A percentile compares a stretch with the other conserved stretches of the same genome.
These are phyloP conservation scores for Scaptodrosophila latifasciaeformis DNA, from an alignment of 2,888 invertebrate genomes.

Conservation along the genomic window DNA sequence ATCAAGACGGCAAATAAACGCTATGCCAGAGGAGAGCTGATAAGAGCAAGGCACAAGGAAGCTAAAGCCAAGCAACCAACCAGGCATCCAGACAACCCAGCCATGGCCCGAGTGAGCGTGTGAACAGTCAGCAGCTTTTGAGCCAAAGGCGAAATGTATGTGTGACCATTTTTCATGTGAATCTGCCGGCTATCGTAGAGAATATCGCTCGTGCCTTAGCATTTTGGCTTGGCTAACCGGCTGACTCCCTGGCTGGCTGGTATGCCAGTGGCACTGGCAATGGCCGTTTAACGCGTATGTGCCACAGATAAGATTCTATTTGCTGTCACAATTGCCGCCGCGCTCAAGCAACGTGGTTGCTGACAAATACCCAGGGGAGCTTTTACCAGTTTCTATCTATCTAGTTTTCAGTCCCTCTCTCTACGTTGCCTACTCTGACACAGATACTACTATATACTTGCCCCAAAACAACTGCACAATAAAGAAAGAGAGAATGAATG, in stretches of 20 bases:
- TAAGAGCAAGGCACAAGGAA: constrained; percentile 8
- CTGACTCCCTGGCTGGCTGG: constrained; percentile 12
- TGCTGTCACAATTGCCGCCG: constrained; percentile 43
- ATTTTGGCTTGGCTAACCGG: constrained; percentile 22
- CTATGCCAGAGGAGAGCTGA: constrained; percentile 38
- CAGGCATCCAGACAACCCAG: constrained; percentile 5
- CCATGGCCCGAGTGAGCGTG: constrained; percentile 37
- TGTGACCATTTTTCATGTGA: constrained; percentile 58
- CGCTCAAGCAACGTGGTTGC: constrained; percentile 25
- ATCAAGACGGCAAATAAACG: constrained; percentile 48
- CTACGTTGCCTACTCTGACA: constrained; percentile 12
- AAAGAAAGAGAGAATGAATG: not conserved
- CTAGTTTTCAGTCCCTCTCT: constrained; percentile 18
- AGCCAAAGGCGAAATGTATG: constrained; percentile 54
- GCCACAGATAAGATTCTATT: constrained; percentile 56
- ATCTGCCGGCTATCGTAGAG: constrained; percentile 26
- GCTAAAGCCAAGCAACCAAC: not conserved
- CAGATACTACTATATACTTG: constrained; percentile 20
- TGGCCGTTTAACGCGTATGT: constrained; percentile 43
- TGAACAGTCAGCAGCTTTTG: constrained; percentile 55
- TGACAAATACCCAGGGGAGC: constrained; percentile 56
- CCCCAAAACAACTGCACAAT: not conserved
- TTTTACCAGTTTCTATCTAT: constrained; percentile 19
- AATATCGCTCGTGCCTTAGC: constrained; percentile 11
- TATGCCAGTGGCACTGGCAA: constrained; percentile 10